Evolutionary conservation across 1,140 invertebrate genomes (phyloP).

Genomic region (Sycobia sp.): DNA sequence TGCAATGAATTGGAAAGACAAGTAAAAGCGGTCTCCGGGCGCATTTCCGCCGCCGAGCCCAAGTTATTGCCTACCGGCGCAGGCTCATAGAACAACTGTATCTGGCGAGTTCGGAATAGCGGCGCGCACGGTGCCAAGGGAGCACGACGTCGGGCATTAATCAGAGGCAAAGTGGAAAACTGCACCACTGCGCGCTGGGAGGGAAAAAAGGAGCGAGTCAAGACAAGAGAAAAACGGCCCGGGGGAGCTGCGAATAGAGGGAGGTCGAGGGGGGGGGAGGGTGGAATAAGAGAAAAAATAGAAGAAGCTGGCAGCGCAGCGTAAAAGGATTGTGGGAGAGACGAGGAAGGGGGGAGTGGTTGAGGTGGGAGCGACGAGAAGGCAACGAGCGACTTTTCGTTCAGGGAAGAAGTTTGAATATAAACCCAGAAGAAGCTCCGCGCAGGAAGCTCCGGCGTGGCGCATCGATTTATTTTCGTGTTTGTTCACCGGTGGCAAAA

Average conservation of each 20-base stretch:
- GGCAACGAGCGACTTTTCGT: conserved; percentile 6
- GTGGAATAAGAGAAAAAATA: background rate
- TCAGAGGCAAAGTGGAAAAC: conserved; percentile 10
- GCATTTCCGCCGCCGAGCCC: too few species aligned
- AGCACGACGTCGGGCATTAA: conserved; percentile 7
- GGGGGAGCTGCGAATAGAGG: background rate
- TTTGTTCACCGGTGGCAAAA: conserved; percentile 52
- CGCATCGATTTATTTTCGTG: conserved; percentile 55
- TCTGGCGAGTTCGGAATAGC: too few species aligned
- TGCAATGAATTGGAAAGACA: too few species aligned
- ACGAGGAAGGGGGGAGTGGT: background rate
- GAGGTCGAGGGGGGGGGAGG: background rate
- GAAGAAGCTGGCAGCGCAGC: background rate
- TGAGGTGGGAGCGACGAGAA: background rate
- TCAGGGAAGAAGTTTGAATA: conserved; percentile 55
- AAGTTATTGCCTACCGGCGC: too few species aligned
- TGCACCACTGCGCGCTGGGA: too few species aligned
- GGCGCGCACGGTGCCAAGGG: too few species aligned
- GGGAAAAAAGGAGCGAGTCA: background rate
- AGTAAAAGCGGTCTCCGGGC: too few species aligned
- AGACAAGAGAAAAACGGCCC: background rate
- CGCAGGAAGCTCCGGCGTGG: background rate
- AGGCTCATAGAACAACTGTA: too few species aligned
- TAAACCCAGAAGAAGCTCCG: conserved; percentile 42
- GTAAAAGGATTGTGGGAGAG: too few species aligned